Percentiles rank a stretch among this genome's conserved stretches.
Evolutionary conservation across 1,140 invertebrate genomes (phyloP).

Genomic region (Anthonomus grandis): DNA sequence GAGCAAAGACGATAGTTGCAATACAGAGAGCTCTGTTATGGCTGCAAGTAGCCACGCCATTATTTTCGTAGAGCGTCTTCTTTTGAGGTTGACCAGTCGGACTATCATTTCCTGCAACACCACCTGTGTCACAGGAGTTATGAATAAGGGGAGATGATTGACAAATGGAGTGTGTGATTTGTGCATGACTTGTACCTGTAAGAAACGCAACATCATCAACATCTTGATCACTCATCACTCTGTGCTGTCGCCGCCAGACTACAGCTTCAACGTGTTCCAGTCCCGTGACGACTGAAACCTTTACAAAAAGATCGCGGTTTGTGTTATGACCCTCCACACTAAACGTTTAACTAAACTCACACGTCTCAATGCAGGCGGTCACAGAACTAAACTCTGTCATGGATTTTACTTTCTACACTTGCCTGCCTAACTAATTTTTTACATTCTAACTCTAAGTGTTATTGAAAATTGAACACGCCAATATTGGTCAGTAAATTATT

Average conservation of each 20-base stretch:
- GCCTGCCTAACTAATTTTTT: too few species aligned
- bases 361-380: neutral
- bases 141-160: slow-evolving; percentile 42
- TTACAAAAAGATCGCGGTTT: slow-evolving; percentile 45
- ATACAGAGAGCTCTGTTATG: slow-evolving; percentile 79
- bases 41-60: slow-evolving; percentile 81
- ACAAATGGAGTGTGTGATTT: slow-evolving; percentile 44
- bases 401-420: slow-evolving; percentile 15
- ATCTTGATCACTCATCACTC: slow-evolving; percentile 79
- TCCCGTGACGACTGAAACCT: slow-evolving; percentile 48
- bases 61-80: slow-evolving; percentile 70
- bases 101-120: slow-evolving; percentile 61
- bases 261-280: slow-evolving; percentile 47
- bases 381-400: neutral
- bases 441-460: too few species aligned
- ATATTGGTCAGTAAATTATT: slow-evolving; percentile 19
- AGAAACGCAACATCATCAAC: slow-evolving; percentile 89
- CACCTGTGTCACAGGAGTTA: slow-evolving; percentile 46
- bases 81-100: slow-evolving; percentile 62
- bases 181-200: slow-evolving; percentile 63
- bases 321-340: slow-evolving; percentile 42
- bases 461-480: slow-evolving; percentile 18
- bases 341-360: slow-evolving; percentile 16
- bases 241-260: slow-evolving; percentile 47
- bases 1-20: slow-evolving; percentile 70